Conservation (phyloP, 1,140 invertebrate genomes). For the Gonatopus flavifemur region DNA sequence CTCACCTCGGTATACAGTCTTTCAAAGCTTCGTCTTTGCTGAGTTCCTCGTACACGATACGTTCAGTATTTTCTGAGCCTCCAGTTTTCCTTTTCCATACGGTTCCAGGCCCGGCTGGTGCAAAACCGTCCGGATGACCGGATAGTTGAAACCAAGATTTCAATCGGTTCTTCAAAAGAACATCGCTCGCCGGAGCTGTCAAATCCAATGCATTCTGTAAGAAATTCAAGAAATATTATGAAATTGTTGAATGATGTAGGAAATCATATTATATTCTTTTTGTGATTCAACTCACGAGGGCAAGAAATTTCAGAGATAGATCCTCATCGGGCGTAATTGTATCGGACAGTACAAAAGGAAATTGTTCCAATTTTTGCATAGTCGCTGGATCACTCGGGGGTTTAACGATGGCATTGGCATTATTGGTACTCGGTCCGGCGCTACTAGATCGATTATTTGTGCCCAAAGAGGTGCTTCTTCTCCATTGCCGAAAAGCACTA, state of each 20-base stretch:
- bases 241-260: no score
- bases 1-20: slow-evolving; percentile 74
- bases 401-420: slow-evolving; percentile 10
- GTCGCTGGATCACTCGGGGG: slow-evolving; percentile 23
- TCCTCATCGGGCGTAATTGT: slow-evolving; percentile 45
- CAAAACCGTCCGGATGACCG: slow-evolving; percentile 90
- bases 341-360: slow-evolving; percentile 43
- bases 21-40: slow-evolving; percentile 73
- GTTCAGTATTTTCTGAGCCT: slow-evolving; percentile 73
- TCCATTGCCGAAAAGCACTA: slow-evolving; percentile 44
- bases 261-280: no score
- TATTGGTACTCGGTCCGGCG: slow-evolving; percentile 20
- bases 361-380: slow-evolving; percentile 42
- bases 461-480: slow-evolving; percentile 33
- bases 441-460: slow-evolving; percentile 22
- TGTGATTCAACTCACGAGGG: slow-evolving; percentile 37
- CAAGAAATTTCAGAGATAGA: slow-evolving; percentile 48
- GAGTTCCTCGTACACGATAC: slow-evolving; percentile 79
- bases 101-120: slow-evolving; percentile 89
- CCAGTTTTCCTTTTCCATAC: slow-evolving; percentile 86
- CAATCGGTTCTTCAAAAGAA: slow-evolving; percentile 75
- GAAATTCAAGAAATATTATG: slow-evolving; percentile 26
- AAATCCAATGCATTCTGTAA: slow-evolving; percentile 92
- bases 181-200: slow-evolving; percentile 87
- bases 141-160: slow-evolving; percentile 90